A percentile compares a stretch with the other conserved stretches of the same genome.
These are phyloP conservation scores for Myotis yumanensis DNA, from an alignment of 2,113 vertebrate species.

Conservation along the genomic window DNA sequence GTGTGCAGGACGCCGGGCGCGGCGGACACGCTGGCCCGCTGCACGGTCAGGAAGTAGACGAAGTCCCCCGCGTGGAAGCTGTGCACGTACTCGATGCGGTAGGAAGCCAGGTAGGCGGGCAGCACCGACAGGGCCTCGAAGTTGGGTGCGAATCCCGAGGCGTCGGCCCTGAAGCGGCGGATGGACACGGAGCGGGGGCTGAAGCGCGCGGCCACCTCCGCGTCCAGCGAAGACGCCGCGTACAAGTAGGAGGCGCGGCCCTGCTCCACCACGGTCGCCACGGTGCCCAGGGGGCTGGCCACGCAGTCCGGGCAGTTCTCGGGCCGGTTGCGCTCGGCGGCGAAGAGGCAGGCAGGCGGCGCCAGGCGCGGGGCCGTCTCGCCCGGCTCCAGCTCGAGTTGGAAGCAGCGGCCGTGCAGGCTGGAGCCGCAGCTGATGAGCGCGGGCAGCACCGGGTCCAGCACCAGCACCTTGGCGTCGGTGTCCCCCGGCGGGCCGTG, in stretches of 20 bases:
- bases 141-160: conserved; percentile 87
- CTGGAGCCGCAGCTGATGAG: conserved; percentile 93
- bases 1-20: conserved; percentile 84
- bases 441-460: conserved; percentile 89
- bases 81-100: conserved; percentile 91
- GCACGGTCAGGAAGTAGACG: conserved; percentile 94
- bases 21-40: conserved; percentile 81
- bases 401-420: conserved; percentile 90
- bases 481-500: conserved; percentile 80
- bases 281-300: conserved; percentile 92
- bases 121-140: conserved; percentile 90
- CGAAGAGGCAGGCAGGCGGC: conserved; percentile 86
- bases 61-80: conserved; percentile 87
- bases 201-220: conserved; percentile 85
- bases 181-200: conserved; percentile 91
- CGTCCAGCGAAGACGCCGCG: conserved; percentile 89
- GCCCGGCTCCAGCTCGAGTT: conserved; percentile 82
- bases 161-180: conserved; percentile 88
- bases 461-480: conserved; percentile 88
- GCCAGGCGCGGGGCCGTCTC: background rate
- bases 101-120: conserved; percentile 83
- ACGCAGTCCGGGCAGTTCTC: conserved; percentile 91
- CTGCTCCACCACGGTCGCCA: conserved; percentile 88
- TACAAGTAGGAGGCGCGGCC: conserved; percentile 89
- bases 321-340: conserved; percentile 81